Conservation (phyloP, 2,797 vertebrate genomes). For the Thunnus albacares region DNA sequence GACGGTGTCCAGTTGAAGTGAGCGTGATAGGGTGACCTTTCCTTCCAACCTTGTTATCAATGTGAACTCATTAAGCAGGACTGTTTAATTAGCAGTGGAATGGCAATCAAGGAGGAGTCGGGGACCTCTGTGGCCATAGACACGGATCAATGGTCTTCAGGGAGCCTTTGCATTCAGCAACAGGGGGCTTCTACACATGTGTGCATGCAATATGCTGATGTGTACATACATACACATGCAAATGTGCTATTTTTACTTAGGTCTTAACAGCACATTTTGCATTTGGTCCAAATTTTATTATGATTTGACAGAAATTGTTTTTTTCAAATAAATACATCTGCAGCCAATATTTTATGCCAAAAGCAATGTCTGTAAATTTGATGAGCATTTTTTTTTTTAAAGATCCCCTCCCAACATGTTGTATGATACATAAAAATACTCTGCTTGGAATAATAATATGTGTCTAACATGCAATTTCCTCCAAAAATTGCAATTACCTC, state of each 20-base stretch:
- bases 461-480: too few relatives aligned
- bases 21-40: conserved; percentile 77
- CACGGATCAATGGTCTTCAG: conserved; percentile 80
- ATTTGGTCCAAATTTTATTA: conserved; percentile 3
- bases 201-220: conserved; percentile 13
- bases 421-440: too few relatives aligned
- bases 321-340: too few relatives aligned
- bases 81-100: conserved; percentile 81
- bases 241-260: not conserved
- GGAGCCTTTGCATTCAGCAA: conserved; percentile 59
- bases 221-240: conserved; percentile 10
- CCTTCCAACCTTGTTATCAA: conserved; percentile 75
- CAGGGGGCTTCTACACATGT: conserved; percentile 44
- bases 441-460: too few relatives aligned
- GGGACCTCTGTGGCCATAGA: conserved; percentile 61
- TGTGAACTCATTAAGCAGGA: conserved; percentile 71
- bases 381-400: too few relatives aligned
- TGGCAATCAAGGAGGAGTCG: conserved; percentile 71
- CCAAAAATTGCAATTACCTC: too few relatives aligned
- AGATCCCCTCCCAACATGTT: too few relatives aligned
- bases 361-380: not conserved
- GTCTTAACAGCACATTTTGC: not conserved
- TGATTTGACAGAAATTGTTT: too few relatives aligned
- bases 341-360: not conserved
- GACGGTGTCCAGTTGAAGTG: conserved; percentile 63